These are phyloP conservation scores for Scaptomyza reducta DNA, from an alignment of 2,888 invertebrate genomes.

Conservation along the genomic window DNA sequence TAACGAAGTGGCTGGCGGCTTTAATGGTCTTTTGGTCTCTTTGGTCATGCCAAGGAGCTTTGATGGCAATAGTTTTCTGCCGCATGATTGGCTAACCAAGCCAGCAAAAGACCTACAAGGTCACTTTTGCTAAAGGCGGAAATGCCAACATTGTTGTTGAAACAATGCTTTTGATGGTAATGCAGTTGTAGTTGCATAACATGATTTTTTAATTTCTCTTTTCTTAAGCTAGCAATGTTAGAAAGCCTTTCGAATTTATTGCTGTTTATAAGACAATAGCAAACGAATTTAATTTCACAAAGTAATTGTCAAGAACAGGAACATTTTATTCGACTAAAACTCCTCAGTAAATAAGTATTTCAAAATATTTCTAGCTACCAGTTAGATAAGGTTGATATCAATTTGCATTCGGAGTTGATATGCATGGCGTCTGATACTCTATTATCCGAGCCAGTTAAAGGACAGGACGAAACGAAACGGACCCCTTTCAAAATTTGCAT, in stretches of 20 bases:
- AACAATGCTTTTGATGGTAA: background rate
- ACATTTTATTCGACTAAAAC: no score
- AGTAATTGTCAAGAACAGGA: no score
- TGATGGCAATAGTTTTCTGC: conserved; percentile 29
- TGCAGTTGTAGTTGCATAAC: background rate
- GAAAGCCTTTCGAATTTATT: background rate
- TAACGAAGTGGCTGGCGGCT: conserved; percentile 56
- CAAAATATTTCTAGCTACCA: no score
- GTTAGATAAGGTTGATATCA: background rate
- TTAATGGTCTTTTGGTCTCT: conserved; percentile 57
- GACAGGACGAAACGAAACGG: background rate
- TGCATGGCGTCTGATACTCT: background rate
- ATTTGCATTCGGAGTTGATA: conserved; percentile 22
- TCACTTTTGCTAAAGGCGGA: conserved; percentile 37
- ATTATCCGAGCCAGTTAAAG: background rate
- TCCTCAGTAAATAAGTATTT: no score
- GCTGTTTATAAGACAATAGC: background rate
- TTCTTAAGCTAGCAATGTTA: background rate
- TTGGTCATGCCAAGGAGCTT: conserved; percentile 20
- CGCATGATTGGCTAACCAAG: conserved; percentile 13
- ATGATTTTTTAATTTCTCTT: background rate
- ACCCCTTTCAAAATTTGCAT: conserved; percentile 39
- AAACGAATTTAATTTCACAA: no score
- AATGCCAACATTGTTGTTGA: conserved; percentile 33
- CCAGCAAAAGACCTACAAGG: conserved; percentile 49